A percentile compares a stretch with the other conserved stretches of the same genome.
Evolutionary conservation across 2,888 invertebrate genomes (phyloP).

Genomic region (Agelastica alni): DNA sequence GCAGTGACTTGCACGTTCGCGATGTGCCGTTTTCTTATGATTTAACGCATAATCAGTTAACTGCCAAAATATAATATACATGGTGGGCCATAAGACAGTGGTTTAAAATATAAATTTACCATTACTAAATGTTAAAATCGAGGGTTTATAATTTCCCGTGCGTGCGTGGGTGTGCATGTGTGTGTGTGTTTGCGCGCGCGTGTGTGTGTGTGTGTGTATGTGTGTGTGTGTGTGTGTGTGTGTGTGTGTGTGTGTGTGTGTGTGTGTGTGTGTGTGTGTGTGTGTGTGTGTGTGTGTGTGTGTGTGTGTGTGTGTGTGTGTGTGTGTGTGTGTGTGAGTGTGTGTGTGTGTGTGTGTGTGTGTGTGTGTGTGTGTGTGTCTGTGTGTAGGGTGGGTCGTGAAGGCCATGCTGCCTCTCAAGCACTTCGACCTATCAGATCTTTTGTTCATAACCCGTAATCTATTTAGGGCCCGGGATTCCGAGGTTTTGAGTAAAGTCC

Average conservation of each 20-base stretch:
- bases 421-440: no score
- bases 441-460: no score
- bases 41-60: not conserved
- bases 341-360: constrained; percentile 6
- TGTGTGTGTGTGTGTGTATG: constrained; percentile 5
- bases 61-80: not conserved
- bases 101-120: no score
- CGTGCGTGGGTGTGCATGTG: no score
- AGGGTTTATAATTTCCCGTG: no score
- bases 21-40: constrained; percentile 7
- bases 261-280: constrained; percentile 6
- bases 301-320: constrained; percentile 6
- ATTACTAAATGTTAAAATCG: no score
- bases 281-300: constrained; percentile 6
- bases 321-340: constrained; percentile 5
- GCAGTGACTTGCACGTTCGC: constrained; percentile 19
- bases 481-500: no score
- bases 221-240: constrained; percentile 6
- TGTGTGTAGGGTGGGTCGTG: constrained; percentile 2
- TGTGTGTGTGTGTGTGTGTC: constrained; percentile 7
- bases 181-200: no score
- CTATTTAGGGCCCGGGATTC: no score
- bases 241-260: constrained; percentile 6
- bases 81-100: no score
- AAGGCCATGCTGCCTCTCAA: no score